Conservation (phyloP, 2,113 vertebrate genomes). For the Emydura subglobosa region DNA sequence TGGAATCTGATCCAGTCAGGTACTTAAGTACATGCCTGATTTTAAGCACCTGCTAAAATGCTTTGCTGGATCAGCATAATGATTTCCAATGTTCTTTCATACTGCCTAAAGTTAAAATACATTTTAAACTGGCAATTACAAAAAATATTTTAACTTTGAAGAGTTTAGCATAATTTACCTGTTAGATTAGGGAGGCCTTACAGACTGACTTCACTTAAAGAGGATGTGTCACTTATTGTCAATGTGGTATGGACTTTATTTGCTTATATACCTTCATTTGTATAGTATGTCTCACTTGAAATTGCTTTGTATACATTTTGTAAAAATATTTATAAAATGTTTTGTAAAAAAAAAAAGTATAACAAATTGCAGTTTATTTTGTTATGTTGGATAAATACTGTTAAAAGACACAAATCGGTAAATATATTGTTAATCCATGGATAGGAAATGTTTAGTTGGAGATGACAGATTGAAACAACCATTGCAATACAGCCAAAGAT, state of each 20-base stretch:
- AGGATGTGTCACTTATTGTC: slow-evolving; percentile 85
- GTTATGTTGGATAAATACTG: slow-evolving; percentile 91
- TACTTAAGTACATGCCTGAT: slow-evolving; percentile 71
- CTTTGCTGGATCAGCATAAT: slow-evolving; percentile 76
- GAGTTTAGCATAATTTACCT: slow-evolving; percentile 80
- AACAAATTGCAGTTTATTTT: slow-evolving; percentile 93
- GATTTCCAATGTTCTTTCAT: slow-evolving; percentile 83
- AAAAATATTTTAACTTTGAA: slow-evolving; percentile 78
- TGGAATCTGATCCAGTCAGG: slow-evolving; percentile 72
- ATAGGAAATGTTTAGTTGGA: slow-evolving; percentile 89
- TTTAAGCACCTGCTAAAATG: slow-evolving; percentile 71
- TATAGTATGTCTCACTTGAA: slow-evolving; percentile 90
- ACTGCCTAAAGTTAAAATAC: slow-evolving; percentile 82
- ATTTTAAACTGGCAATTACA: slow-evolving; percentile 84
- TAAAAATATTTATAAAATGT: slow-evolving; percentile 93
- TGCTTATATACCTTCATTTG: slow-evolving; percentile 89
- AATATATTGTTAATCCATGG: slow-evolving; percentile 88
- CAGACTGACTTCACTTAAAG: slow-evolving; percentile 84
- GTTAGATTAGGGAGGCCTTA: slow-evolving; percentile 87
- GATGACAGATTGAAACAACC: slow-evolving; percentile 87
- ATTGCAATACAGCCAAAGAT: slow-evolving; percentile 93
- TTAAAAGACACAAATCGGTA: slow-evolving; percentile 87
- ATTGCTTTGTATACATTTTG: slow-evolving; percentile 95
- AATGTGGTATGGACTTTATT: slow-evolving; percentile 86
- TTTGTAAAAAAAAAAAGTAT: slow-evolving; percentile 88